A percentile compares a stretch with the other conserved stretches of the same genome.
Evolutionary conservation across 2,888 invertebrate genomes (phyloP).

Genomic region (Caenorhabditis angaria): DNA sequence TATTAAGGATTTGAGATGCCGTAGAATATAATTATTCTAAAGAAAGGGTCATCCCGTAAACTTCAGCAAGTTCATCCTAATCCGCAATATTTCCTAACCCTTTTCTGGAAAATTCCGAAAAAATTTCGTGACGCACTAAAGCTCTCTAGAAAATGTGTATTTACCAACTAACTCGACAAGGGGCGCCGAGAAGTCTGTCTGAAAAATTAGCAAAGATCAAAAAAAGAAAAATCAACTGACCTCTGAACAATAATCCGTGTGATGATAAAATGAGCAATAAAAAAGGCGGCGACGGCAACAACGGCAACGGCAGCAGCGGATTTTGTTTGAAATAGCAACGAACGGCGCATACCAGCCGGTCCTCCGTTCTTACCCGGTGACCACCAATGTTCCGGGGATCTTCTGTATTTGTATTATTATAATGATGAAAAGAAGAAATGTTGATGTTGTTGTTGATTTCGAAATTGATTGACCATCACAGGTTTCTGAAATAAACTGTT

Average conservation of each 20-base stretch:
- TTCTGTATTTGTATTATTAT: neutral
- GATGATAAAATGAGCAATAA: neutral
- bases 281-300: neutral
- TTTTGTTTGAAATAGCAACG: neutral
- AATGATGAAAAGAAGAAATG: too few relatives aligned
- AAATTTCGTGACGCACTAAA: too few relatives aligned
- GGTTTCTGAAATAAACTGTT: neutral
- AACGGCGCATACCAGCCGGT: slow-evolving; percentile 2
- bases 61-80: too few relatives aligned
- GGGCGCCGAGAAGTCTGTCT: too few relatives aligned
- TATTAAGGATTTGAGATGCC: neutral
- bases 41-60: too few relatives aligned
- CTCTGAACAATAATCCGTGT: neutral
- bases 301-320: neutral
- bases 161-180: too few relatives aligned
- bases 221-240: too few relatives aligned
- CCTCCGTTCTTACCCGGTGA: neutral
- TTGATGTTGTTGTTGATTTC: neutral
- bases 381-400: neutral
- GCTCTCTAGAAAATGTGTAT: too few relatives aligned
- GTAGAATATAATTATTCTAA: too few relatives aligned
- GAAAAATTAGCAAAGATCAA: too few relatives aligned
- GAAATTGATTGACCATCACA: neutral
- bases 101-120: too few relatives aligned
- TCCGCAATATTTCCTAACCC: too few relatives aligned